A percentile compares a stretch with the other conserved stretches of the same genome.
These are phyloP conservation scores for Amiota mariae DNA, from an alignment of 2,888 invertebrate species.

Conservation along the genomic window DNA sequence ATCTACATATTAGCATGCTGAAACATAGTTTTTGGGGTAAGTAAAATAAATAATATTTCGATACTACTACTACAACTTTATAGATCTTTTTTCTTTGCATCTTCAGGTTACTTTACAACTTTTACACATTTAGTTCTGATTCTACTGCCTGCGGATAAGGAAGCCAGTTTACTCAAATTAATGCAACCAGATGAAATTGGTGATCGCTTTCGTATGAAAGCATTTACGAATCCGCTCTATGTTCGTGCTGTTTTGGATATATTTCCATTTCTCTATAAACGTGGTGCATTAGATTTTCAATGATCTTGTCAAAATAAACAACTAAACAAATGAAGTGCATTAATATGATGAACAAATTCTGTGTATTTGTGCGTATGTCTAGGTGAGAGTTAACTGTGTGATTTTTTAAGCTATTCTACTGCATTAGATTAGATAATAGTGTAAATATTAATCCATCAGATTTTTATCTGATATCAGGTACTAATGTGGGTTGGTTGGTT, in stretches of 20 bases:
- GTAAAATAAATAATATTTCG: not conserved
- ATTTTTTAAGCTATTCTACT: not conserved
- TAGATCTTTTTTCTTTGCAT: too few relatives aligned
- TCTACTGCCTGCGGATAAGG: conserved; percentile 64
- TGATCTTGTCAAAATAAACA: conserved; percentile 1
- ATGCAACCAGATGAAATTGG: conserved; percentile 64
- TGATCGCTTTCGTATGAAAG: conserved; percentile 62
- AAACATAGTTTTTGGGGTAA: conserved; percentile 69
- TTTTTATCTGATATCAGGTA: too few relatives aligned
- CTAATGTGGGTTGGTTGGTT: too few relatives aligned
- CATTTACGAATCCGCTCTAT: conserved; percentile 69
- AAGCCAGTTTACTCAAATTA: conserved; percentile 60
- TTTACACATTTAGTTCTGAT: conserved; percentile 64
- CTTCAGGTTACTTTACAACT: conserved; percentile 62
- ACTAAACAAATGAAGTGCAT: not conserved
- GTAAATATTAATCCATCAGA: not conserved
- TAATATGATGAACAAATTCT: not conserved
- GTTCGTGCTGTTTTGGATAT: conserved; percentile 64
- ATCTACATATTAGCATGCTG: conserved; percentile 69
- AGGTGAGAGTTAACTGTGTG: too few relatives aligned
- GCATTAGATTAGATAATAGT: conserved; percentile 1
- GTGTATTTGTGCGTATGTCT: not conserved
- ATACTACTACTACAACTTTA: too few relatives aligned
- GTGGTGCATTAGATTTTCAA: conserved; percentile 65
- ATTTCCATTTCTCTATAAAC: conserved; percentile 67